Conservation (phyloP, 2,888 invertebrate genomes). For the Dasysyrphus albostriatus region DNA sequence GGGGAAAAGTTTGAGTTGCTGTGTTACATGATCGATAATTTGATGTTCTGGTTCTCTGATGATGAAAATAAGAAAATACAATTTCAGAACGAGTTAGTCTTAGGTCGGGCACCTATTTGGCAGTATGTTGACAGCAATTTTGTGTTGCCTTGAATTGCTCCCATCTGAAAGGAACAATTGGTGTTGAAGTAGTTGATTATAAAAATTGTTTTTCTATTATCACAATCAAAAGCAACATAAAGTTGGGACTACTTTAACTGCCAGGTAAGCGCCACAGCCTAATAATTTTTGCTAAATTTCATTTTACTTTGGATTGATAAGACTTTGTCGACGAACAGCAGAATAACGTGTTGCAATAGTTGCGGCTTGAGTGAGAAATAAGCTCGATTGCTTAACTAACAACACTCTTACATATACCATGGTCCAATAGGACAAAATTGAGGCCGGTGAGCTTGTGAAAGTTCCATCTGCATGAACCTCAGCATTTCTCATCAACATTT, state of each 20-base stretch:
- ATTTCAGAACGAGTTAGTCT: neutral
- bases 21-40: slow-evolving; percentile 96
- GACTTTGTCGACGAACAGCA: slow-evolving; percentile 94
- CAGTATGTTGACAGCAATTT: neutral
- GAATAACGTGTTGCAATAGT: slow-evolving; percentile 96
- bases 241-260: neutral
- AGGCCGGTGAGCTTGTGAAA: slow-evolving; percentile 91
- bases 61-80: slow-evolving; percentile 73
- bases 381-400: slow-evolving; percentile 84
- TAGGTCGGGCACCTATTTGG: neutral
- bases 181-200: too few relatives aligned
- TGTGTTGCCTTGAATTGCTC: neutral
- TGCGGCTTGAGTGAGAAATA: slow-evolving; percentile 90
- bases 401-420: slow-evolving; percentile 96
- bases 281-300: neutral
- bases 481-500: slow-evolving; percentile 96
- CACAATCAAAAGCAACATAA: neutral
- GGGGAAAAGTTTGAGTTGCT: slow-evolving; percentile 95
- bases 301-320: slow-evolving; percentile 89
- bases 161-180: neutral
- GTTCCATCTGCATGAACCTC: slow-evolving; percentile 96
- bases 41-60: slow-evolving; percentile 93
- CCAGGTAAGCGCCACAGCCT: neutral
- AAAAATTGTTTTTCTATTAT: too few relatives aligned
- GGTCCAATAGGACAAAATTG: slow-evolving; percentile 91